Evolutionary conservation across 2,797 vertebrate species (phyloP), one percentile per base, ranked within the genome.

Genomic region (Sebastes taczanowskii): DNA sequence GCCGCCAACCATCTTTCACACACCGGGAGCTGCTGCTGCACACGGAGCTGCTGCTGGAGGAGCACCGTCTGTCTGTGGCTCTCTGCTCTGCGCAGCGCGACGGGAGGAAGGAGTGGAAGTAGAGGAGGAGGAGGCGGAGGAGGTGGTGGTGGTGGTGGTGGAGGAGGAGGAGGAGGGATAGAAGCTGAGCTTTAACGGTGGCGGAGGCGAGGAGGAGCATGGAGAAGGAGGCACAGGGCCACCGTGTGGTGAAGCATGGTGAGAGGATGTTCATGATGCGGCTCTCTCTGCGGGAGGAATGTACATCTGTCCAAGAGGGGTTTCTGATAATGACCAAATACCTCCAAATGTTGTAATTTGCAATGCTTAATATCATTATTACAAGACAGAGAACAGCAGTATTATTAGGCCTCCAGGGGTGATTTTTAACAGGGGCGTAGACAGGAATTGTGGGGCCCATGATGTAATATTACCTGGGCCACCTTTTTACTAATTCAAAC

Each of bases 1-100:
- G 91, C 91, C 93, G 91, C 92, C 94, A 3, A 97, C 94, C 96
- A 97, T 96, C 88, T 87, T 94, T 42, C 38, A 42, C 90, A 72
- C 90, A 87, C 81, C 86, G 87, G 59, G 77, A 42, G 38, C 38
- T 42, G 38, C 38, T 42, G 87, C 84, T 82, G 89, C 83, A 65
- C 81, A 65, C 81, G 80, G 89, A 90, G 90, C 88, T 42, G 38
- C 38, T 42, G 38, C 38, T 82, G 91, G 86, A 92, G 86, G 86
- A 85, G 38, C 38, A 42, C 38, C 14, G 38, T 42, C 30, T 85
- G 92, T 90, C 83, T 83, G 90, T 71, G 81, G 92, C 87, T 16
- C 38, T 42, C 14, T 42, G 38, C 38, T 91, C 61, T 89, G 90
- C 88, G 88, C 87, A 93, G 95, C 96, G 88, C 74, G 63, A 88